Percentiles rank a stretch among this genome's conserved stretches.
Evolutionary conservation across 2,888 invertebrate genomes (phyloP).

Genomic region (Drosophila mayaguana): DNA sequence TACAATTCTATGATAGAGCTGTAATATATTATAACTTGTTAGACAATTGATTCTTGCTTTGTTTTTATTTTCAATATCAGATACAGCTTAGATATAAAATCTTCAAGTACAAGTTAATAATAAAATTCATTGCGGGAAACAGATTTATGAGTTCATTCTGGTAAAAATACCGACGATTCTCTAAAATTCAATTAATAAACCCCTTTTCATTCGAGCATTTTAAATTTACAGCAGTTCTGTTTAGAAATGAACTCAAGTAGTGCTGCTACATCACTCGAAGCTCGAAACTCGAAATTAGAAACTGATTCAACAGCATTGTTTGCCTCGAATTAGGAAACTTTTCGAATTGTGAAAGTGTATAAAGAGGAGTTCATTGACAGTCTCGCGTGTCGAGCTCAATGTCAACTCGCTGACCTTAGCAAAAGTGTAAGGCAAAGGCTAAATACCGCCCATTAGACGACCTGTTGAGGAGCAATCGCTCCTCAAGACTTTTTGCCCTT

Average conservation of each 20-base stretch:
- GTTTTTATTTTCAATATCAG: too few relatives aligned
- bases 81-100: too few relatives aligned
- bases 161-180: too few relatives aligned
- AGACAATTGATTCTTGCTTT: too few relatives aligned
- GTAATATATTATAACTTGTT: too few relatives aligned
- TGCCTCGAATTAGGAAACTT: slow-evolving; percentile 1
- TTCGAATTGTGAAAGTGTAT: not conserved
- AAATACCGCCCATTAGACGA: slow-evolving; percentile 44
- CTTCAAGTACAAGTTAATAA: too few relatives aligned
- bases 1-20: too few relatives aligned
- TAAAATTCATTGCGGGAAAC: too few relatives aligned
- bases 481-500: slow-evolving; percentile 25
- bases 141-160: too few relatives aligned
- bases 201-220: not conserved
- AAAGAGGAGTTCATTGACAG: slow-evolving; percentile 48
- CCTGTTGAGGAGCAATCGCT: slow-evolving; percentile 60
- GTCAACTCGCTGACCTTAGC: slow-evolving; percentile 68
- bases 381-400: slow-evolving; percentile 50
- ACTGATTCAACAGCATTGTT: slow-evolving; percentile 3
- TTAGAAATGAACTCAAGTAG: not conserved
- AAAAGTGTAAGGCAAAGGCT: slow-evolving; percentile 32
- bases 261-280: too few relatives aligned
- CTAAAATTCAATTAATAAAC: not conserved
- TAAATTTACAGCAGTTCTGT: not conserved
- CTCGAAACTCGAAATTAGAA: not conserved